Evolutionary conservation across 2,888 invertebrate species (phyloP), one percentile per base, ranked within the genome.

Genomic region (Boloria selene): DNA sequence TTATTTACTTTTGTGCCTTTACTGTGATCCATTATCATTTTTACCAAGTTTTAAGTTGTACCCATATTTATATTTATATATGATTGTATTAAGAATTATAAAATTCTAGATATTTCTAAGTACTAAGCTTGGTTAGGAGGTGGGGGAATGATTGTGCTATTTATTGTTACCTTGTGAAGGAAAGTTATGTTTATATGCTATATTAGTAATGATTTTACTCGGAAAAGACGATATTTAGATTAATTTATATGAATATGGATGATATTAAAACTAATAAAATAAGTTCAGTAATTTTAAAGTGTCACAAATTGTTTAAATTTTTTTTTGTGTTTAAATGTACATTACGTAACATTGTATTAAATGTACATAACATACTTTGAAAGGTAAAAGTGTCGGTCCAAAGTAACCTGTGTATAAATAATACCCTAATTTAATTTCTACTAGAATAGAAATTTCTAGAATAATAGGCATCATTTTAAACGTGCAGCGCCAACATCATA

Each of bases 91-190:
- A 26, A 31, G 31, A 38, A 38, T 38, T 52, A 59, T 38, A 59
- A 45, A 16, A 45, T 7, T 58, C 58, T 38, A 83, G 73, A 63
- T 60, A 56, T 69, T 70, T 69, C 71, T 72, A 70, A 64, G 69
- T 53, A 71, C 72, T 61, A 75, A 87, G 88, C 88, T 81, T 80
- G 79, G 85, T 87, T 88, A 87, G 84, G 86, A 83, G 78, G 82
- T 79, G 77, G 87, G 82, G 76, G 59, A 16, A 81, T 87, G 90
- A 88, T 84, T 88, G 91, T 90, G 91, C 91, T 87, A 88, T 83
- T 80, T 61, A 51, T 26, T 52, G 63, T 65, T 66, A 66, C 53
- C 64, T 65, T 65, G 90, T 88, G 88, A 89, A 90, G 87, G 85
- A 86, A 83, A 81, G 81, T 83, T 81, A 64, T 50, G 53, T 18